phyloP scores from a whole-genome alignment of 2,797 vertebrate species.

The Pristis pectinata region DNA sequence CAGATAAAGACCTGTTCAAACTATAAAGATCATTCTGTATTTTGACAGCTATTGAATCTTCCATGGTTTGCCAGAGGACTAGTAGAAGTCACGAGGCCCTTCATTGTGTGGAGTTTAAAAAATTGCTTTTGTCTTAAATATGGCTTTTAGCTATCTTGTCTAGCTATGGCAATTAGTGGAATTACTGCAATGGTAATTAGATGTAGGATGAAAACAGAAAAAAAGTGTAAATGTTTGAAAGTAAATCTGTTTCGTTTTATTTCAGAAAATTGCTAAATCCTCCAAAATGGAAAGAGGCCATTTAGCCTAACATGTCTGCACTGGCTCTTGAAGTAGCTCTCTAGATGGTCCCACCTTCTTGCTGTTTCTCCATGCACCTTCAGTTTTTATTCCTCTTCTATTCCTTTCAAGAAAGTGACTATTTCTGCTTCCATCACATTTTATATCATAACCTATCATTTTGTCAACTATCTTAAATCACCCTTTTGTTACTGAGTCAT shows the following conservation, averaged over 20 bases:
- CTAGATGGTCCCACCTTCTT: neutral
- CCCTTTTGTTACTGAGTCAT: neutral
- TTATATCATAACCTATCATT: neutral
- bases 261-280: neutral
- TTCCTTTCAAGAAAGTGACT: neutral
- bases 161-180: slow-evolving; percentile 1
- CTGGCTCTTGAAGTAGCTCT: neutral
- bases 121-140: slow-evolving; percentile 2
- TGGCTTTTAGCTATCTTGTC: slow-evolving; percentile 18
- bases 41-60: slow-evolving; percentile 10
- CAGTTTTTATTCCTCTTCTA: neutral
- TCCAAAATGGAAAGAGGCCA: neutral
- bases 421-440: neutral
- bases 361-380: neutral
- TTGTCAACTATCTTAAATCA: neutral
- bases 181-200: slow-evolving; percentile 15
- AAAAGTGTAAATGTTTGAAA: neutral
- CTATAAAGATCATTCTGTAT: slow-evolving; percentile 24
- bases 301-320: neutral
- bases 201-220: neutral
- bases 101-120: neutral
- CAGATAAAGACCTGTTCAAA: slow-evolving; percentile 19
- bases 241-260: neutral
- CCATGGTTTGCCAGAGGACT: slow-evolving; percentile 15
- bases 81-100: slow-evolving; percentile 25